These are phyloP conservation scores for Stenoptilia bipunctidactyla DNA, from an alignment of 2,888 invertebrate species.

Conservation along the genomic window DNA sequence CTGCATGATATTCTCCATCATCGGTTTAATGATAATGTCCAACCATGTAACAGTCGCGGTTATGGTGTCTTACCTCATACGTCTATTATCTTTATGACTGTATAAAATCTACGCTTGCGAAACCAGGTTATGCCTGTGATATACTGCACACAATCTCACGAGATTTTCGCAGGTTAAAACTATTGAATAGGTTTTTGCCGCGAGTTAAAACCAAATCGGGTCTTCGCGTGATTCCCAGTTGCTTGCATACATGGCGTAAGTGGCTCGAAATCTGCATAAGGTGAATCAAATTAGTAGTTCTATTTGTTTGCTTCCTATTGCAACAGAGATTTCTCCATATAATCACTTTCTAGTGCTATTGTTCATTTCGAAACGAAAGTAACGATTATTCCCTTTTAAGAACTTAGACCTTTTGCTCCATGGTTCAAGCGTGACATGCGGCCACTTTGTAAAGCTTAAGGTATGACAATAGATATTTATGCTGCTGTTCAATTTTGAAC, in stretches of 20 bases:
- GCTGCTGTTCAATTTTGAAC: conserved; percentile 5
- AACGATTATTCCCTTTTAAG: conserved; percentile 55
- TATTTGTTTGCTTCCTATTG: conserved; percentile 28
- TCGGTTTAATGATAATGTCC: background rate
- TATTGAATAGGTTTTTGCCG: background rate
- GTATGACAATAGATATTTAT: conserved; percentile 23
- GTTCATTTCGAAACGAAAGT: conserved; percentile 31
- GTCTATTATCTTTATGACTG: background rate
- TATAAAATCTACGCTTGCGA: background rate
- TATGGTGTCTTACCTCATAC: background rate
- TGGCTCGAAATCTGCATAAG: conserved; percentile 35
- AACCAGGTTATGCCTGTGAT: background rate
- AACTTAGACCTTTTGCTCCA: conserved; percentile 45
- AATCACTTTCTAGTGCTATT: conserved; percentile 19
- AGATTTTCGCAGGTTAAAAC: background rate
- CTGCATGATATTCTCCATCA: background rate
- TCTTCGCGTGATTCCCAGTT: too few species aligned
- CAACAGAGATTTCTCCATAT: conserved; percentile 18
- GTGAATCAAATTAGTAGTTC: conserved; percentile 55
- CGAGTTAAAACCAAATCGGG: too few species aligned
- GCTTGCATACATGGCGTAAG: background rate
- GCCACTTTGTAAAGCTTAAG: conserved; percentile 28
- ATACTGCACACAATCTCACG: background rate
- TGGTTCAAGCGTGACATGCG: conserved; percentile 34
- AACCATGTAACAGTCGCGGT: background rate